Percentiles rank a stretch among this genome's conserved stretches.
Conservation (phyloP, 2,888 invertebrate species). For the Phalera bucephala region DNA sequence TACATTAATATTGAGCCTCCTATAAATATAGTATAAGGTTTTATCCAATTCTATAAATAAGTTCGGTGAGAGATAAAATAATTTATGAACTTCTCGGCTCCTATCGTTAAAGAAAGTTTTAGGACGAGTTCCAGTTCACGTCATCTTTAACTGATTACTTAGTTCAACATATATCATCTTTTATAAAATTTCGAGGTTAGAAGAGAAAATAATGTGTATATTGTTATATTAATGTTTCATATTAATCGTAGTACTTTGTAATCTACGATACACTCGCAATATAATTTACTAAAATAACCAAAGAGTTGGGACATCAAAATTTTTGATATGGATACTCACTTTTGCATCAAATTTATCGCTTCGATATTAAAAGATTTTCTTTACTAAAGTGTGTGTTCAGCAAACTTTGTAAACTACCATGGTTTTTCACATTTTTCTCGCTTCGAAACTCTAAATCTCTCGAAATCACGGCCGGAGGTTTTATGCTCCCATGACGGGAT, state of each 20-base stretch:
- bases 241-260: too few relatives aligned
- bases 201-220: too few relatives aligned
- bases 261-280: too few relatives aligned
- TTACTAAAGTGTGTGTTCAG: slow-evolving; percentile 7
- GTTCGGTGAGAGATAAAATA: slow-evolving; percentile 11
- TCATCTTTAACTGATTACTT: too few relatives aligned
- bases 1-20: slow-evolving; percentile 41
- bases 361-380: slow-evolving; percentile 8
- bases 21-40: slow-evolving; percentile 24
- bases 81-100: too few relatives aligned
- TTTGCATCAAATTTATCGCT: slow-evolving; percentile 9
- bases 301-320: slow-evolving; percentile 1
- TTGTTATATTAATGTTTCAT: too few relatives aligned
- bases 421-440: slow-evolving; percentile 30
- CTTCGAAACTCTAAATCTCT: slow-evolving; percentile 19
- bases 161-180: too few relatives aligned
- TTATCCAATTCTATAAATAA: slow-evolving; percentile 17
- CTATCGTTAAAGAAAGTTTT: too few relatives aligned
- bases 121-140: too few relatives aligned
- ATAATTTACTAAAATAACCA: slow-evolving; percentile 1
- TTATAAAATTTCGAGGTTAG: too few relatives aligned
- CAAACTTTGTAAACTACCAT: slow-evolving; percentile 19
- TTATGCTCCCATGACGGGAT: slow-evolving; percentile 39
- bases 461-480: slow-evolving; percentile 27
- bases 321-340: too few relatives aligned